Evolutionary conservation across 30 jellyfish, hydroid and myxozoan genomes (phyloP).

Genomic region (Aurelia aurita complex sp. Pacific): DNA sequence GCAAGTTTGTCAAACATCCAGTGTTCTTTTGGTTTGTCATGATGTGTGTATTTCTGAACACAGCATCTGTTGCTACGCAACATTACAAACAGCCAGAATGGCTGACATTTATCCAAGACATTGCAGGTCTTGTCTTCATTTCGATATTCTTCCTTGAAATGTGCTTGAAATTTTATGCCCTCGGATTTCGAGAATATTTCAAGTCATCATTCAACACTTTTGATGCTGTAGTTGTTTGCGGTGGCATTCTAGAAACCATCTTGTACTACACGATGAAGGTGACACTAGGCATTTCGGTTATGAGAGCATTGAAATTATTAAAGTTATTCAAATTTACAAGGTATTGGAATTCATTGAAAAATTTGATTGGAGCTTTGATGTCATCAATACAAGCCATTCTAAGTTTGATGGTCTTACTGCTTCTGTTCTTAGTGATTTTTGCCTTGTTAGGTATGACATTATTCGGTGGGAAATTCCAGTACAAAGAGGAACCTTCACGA

Average conservation of each 20-base stretch:
- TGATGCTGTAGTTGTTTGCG: conserved; percentile 85
- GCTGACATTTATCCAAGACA: conserved; percentile 50
- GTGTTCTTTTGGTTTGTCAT: conserved; percentile 83
- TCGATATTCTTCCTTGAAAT: conserved; percentile 70
- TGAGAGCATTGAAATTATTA: conserved; percentile 86
- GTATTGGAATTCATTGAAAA: conserved; percentile 92
- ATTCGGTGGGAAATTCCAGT: conserved; percentile 94
- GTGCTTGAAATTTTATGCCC: conserved; percentile 81
- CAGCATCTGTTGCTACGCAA: conserved; percentile 85
- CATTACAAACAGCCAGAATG: conserved; percentile 76
- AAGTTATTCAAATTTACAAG: conserved; percentile 94
- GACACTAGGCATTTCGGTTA: conserved; percentile 95
- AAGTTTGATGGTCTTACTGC: conserved; percentile 85
- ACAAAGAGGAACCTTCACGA: conserved; percentile 77
- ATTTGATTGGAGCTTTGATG: conserved; percentile 88
- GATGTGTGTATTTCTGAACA: conserved; percentile 68
- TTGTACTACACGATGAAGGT: conserved; percentile 55
- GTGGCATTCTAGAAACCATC: conserved; percentile 85
- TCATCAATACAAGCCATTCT: conserved; percentile 80
- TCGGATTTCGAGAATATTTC: conserved; percentile 70
- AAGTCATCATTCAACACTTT: conserved; percentile 85
- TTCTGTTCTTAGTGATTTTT: conserved; percentile 80
- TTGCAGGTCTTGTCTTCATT: conserved; percentile 52
- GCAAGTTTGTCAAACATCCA: conserved; percentile 69
- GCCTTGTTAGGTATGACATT: conserved; percentile 98